These are phyloP conservation scores for Emydocephalus ijimae DNA, from an alignment of 2,113 vertebrate genomes.

Conservation along the genomic window DNA sequence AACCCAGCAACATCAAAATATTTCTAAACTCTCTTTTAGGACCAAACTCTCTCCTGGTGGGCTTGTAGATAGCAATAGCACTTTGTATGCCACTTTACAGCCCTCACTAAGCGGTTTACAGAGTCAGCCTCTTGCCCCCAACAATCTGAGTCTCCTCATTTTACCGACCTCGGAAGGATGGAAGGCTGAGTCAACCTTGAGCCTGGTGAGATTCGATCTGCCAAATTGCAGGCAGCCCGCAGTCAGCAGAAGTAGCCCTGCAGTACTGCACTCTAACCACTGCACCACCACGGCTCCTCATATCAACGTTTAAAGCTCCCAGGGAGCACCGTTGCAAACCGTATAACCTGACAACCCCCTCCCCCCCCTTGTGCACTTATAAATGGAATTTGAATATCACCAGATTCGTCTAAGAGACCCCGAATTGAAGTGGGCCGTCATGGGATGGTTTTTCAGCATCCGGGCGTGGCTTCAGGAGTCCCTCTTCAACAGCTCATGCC, in stretches of 20 bases:
- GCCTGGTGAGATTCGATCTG: too few species aligned
- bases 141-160: too few species aligned
- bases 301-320: slow-evolving; percentile 34
- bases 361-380: slow-evolving; percentile 59
- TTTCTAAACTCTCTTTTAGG: neutral
- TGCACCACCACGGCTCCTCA: slow-evolving; percentile 35
- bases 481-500: slow-evolving; percentile 99
- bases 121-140: too few species aligned
- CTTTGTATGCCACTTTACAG: too few species aligned
- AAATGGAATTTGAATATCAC: slow-evolving; percentile 77
- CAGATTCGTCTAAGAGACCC: slow-evolving; percentile 99
- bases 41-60: neutral
- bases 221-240: too few species aligned
- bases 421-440: slow-evolving; percentile 98
- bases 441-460: slow-evolving; percentile 99
- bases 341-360: slow-evolving; percentile 43
- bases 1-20: neutral
- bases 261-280: too few species aligned
- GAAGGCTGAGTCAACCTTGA: too few species aligned
- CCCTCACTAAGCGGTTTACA: too few species aligned
- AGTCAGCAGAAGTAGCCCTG: too few species aligned
- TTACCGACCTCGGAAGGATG: too few species aligned
- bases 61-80: slow-evolving; percentile 43
- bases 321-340: slow-evolving; percentile 46
- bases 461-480: slow-evolving; percentile 92